phyloP scores from a whole-genome alignment of 2,888 invertebrate species.

The Heliconius aoede region DNA sequence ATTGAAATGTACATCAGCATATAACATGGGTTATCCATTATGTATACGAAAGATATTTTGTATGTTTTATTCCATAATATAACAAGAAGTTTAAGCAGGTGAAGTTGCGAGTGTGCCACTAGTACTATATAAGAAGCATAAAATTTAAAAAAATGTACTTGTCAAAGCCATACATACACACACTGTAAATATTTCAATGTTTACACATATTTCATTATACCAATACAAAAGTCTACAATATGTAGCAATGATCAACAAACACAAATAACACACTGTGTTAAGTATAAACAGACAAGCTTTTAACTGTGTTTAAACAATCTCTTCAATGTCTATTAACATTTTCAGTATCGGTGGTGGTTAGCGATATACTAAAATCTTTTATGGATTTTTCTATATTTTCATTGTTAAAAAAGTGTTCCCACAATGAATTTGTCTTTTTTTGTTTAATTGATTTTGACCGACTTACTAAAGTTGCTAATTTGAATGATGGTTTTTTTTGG shows the following conservation, averaged over 20 bases:
- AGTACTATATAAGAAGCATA: background rate
- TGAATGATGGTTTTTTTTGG: background rate
- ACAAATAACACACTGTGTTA: slow-evolving; percentile 27
- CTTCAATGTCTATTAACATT: slow-evolving; percentile 50
- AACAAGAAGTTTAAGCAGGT: too few species aligned
- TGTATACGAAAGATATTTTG: too few species aligned
- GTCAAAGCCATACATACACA: background rate
- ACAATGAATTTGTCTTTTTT: slow-evolving; percentile 18
- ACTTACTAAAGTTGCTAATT: background rate
- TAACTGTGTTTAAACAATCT: slow-evolving; percentile 32
- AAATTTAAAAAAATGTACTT: background rate
- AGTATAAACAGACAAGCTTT: slow-evolving; percentile 31
- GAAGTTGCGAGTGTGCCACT: background rate
- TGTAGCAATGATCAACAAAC: slow-evolving; percentile 17
- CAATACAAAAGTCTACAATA: slow-evolving; percentile 22
- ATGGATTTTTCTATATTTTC: background rate
- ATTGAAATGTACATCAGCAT: too few species aligned
- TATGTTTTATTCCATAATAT: too few species aligned
- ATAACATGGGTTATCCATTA: too few species aligned
- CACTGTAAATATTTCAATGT: background rate
- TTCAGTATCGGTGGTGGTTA: slow-evolving; percentile 51
- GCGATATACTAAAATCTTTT: slow-evolving; percentile 17
- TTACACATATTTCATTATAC: slow-evolving; percentile 12
- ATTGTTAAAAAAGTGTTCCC: slow-evolving; percentile 23
- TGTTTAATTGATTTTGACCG: background rate